These are phyloP conservation scores for Dendrocincla fuliginosa DNA, from an alignment of 2,797 vertebrate species.

Conservation along the genomic window DNA sequence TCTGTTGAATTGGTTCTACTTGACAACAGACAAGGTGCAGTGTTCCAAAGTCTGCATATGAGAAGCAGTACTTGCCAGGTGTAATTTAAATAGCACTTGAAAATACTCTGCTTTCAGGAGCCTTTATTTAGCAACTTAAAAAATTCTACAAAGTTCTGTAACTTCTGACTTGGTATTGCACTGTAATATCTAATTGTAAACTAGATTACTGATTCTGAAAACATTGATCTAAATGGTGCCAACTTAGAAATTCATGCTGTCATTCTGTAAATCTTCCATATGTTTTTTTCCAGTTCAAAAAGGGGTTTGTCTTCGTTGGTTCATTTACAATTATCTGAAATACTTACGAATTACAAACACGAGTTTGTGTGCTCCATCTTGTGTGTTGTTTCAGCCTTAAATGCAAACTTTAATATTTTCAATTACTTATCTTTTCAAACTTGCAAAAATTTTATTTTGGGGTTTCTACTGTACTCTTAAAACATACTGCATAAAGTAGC, in stretches of 20 bases:
- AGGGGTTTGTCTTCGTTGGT: background rate
- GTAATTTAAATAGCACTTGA: background rate
- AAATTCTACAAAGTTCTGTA: background rate
- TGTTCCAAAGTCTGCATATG: background rate
- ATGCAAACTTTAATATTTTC: background rate
- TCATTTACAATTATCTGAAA: background rate
- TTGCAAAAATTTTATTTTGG: background rate
- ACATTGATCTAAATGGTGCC: background rate
- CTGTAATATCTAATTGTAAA: background rate
- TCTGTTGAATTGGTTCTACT: background rate
- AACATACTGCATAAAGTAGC: background rate
- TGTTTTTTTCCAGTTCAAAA: background rate
- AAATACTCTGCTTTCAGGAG: background rate
- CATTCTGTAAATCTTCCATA: background rate
- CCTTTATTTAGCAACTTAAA: background rate
- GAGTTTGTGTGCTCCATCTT: background rate
- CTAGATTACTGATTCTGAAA: background rate
- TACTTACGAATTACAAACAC: background rate
- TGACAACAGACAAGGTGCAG: background rate
- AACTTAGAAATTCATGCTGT: background rate
- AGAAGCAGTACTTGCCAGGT: background rate
- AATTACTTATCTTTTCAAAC: background rate
- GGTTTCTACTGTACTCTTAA: background rate
- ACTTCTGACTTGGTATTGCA: background rate
- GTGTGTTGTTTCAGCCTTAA: background rate